phyloP scores from a whole-genome alignment of 2,797 vertebrate species.

The Tamandua tetradactyla region DNA sequence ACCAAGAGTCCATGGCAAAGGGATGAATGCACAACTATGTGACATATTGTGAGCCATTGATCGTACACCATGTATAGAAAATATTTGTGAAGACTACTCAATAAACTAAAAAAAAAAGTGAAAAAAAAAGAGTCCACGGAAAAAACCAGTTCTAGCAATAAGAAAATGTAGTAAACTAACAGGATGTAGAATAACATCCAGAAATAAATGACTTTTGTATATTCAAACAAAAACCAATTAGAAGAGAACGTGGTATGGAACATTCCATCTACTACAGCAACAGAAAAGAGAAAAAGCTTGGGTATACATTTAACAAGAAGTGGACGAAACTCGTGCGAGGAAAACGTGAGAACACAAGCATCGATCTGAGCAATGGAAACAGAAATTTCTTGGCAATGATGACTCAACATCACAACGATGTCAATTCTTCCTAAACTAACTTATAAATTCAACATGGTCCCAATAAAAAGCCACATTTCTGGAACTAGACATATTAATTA shows the following conservation, averaged over 20 bases:
- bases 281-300: rapidly evolving
- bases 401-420: rapidly evolving
- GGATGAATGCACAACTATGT: no score
- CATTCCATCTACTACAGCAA: rapidly evolving
- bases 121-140: no score
- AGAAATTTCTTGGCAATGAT: rapidly evolving
- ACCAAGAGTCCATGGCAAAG: neutral
- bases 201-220: neutral
- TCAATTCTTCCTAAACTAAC: neutral
- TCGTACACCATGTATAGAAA: no score
- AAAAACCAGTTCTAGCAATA: no score
- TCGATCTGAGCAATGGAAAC: neutral
- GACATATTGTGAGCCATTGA: no score
- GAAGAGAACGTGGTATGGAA: neutral
- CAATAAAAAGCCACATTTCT: neutral
- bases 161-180: neutral
- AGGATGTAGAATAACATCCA: neutral
- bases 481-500: neutral
- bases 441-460: neutral
- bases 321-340: rapidly evolving
- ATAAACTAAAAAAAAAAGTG: no score
- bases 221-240: no score
- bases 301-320: rapidly evolving
- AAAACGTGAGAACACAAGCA: neutral
- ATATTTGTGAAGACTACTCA: no score